These are phyloP conservation scores for Holocentrus rufus DNA, from an alignment of 2,797 vertebrate genomes.

Conservation along the genomic window DNA sequence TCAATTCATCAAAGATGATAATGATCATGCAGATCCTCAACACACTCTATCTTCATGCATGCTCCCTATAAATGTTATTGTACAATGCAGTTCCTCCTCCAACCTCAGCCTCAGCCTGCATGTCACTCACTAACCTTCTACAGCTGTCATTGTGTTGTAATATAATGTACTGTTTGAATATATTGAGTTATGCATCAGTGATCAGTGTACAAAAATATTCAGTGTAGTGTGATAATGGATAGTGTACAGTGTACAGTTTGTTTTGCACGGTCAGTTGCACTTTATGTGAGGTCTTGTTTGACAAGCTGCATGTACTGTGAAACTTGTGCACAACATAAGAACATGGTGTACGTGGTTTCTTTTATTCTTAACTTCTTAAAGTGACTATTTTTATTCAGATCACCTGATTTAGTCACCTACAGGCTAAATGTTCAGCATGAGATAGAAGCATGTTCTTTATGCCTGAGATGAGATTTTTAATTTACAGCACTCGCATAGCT, in stretches of 20 bases:
- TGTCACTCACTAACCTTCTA: not conserved
- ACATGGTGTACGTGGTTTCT: no score
- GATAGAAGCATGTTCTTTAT: not conserved
- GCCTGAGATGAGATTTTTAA: not conserved
- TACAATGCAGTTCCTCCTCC: no score
- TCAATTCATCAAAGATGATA: no score
- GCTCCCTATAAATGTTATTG: no score
- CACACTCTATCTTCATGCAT: no score
- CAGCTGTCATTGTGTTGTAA: not conserved
- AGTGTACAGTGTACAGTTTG: not conserved
- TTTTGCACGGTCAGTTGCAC: not conserved
- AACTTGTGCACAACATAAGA: no score
- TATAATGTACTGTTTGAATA: conserved; percentile 15
- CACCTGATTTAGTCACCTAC: no score
- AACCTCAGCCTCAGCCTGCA: not conserved
- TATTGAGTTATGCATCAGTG: conserved; percentile 18
- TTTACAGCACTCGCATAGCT: conserved; percentile 4
- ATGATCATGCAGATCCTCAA: no score
- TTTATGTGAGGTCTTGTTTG: conserved; percentile 2
- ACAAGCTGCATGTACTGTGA: no score
- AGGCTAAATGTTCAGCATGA: not conserved
- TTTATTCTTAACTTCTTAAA: not conserved
- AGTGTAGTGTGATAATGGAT: not conserved
- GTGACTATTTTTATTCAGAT: conserved; percentile 12
- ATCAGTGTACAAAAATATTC: conserved; percentile 33